Conservation (phyloP, 2,888 invertebrate species). For the Sphinx pinastri region DNA sequence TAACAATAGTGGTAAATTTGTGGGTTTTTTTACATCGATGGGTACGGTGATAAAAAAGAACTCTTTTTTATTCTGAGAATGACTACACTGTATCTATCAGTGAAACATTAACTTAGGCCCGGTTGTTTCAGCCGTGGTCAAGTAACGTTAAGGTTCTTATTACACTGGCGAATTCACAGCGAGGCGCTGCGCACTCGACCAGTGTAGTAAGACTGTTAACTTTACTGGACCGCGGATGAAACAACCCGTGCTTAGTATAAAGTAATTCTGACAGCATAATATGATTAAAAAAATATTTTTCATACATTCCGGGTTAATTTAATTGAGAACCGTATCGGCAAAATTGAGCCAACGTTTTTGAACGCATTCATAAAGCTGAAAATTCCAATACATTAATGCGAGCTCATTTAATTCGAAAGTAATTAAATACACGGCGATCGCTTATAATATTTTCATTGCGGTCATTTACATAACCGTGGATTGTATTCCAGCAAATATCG, state of each 20-base stretch:
- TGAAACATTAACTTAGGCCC: too few relatives aligned
- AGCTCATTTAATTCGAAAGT: conserved; percentile 6
- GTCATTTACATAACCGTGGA: conserved; percentile 3
- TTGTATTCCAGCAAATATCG: neutral
- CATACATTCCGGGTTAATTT: neutral
- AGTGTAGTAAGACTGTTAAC: too few relatives aligned
- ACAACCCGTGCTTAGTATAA: too few relatives aligned
- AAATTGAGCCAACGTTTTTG: conserved; percentile 4
- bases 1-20: conserved; percentile 4
- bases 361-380: neutral
- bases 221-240: too few relatives aligned
- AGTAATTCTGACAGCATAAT: neutral
- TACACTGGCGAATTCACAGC: too few relatives aligned
- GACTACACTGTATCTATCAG: too few relatives aligned
- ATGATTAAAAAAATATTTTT: neutral
- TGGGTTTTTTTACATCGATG: too few relatives aligned
- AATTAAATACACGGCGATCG: conserved; percentile 4
- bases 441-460: conserved; percentile 21
- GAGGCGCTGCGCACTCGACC: too few relatives aligned
- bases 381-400: neutral
- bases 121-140: too few relatives aligned
- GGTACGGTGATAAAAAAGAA: neutral
- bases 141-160: too few relatives aligned
- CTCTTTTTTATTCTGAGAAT: neutral
- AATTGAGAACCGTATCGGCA: neutral